These are phyloP conservation scores for Salvelinus alpinus DNA, from an alignment of 2,113 vertebrate species.

Conservation along the genomic window DNA sequence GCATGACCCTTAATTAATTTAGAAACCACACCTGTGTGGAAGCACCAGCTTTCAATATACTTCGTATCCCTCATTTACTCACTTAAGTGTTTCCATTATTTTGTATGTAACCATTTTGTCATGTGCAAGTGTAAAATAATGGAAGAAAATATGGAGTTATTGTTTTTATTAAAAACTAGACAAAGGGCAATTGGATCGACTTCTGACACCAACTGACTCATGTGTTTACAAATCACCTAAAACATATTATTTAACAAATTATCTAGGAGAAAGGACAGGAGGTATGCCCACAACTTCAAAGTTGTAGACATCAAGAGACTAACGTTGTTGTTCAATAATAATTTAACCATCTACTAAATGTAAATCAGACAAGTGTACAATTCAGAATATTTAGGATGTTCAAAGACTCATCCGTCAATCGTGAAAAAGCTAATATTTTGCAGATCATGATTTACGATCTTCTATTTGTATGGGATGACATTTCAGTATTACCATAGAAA, in stretches of 20 bases:
- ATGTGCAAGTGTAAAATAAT: not conserved
- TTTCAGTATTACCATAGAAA: too few species aligned
- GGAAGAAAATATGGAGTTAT: not conserved
- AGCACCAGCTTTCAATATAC: too few species aligned
- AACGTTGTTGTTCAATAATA: not conserved
- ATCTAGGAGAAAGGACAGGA: not conserved
- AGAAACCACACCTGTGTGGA: not conserved
- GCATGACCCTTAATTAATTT: not conserved
- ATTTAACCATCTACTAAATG: not conserved
- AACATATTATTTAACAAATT: not conserved
- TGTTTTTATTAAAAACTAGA: conserved; percentile 18
- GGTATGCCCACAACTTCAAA: not conserved
- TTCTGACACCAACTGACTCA: not conserved
- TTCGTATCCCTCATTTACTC: too few species aligned
- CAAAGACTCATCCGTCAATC: not conserved
- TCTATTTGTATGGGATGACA: too few species aligned
- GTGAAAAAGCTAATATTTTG: not conserved
- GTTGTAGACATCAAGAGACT: not conserved
- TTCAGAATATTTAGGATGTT: not conserved
- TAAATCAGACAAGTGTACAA: not conserved
- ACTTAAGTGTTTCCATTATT: too few species aligned
- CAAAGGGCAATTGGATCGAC: not conserved
- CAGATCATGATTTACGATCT: too few species aligned
- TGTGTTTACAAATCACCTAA: not conserved
- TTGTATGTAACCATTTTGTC: not conserved